Conservation (phyloP, 2,113 vertebrate genomes). For the Corynorhinus townsendii region DNA sequence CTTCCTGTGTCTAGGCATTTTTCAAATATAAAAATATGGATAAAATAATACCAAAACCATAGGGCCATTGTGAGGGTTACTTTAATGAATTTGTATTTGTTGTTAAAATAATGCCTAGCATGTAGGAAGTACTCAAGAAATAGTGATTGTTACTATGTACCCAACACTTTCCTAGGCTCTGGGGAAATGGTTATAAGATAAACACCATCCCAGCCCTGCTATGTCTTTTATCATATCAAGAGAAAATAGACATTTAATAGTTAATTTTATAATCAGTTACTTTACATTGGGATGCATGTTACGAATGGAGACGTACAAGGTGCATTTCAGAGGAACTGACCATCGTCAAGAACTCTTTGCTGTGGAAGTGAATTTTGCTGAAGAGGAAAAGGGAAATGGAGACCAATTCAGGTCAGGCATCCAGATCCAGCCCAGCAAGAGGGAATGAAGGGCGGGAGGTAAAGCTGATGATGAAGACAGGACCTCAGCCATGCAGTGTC, state of each 20-base stretch:
- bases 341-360: neutral
- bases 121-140: neutral
- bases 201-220: neutral
- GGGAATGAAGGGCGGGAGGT: rapidly evolving
- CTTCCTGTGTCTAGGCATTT: neutral
- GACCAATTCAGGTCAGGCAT: neutral
- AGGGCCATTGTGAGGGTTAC: neutral
- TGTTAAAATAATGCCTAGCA: neutral
- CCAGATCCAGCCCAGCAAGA: neutral
- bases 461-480: no score
- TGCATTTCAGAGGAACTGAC: neutral
- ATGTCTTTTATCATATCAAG: neutral
- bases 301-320: neutral
- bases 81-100: neutral
- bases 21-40: neutral
- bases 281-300: neutral
- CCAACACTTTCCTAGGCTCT: neutral
- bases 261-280: neutral
- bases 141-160: neutral
- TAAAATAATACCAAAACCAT: neutral
- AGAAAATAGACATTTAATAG: neutral
- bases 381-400: neutral
- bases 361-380: neutral
- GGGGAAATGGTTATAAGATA: neutral
- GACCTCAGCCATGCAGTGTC: neutral